phyloP scores from a whole-genome alignment of 2,797 vertebrate species.

The Morelia viridis region DNA sequence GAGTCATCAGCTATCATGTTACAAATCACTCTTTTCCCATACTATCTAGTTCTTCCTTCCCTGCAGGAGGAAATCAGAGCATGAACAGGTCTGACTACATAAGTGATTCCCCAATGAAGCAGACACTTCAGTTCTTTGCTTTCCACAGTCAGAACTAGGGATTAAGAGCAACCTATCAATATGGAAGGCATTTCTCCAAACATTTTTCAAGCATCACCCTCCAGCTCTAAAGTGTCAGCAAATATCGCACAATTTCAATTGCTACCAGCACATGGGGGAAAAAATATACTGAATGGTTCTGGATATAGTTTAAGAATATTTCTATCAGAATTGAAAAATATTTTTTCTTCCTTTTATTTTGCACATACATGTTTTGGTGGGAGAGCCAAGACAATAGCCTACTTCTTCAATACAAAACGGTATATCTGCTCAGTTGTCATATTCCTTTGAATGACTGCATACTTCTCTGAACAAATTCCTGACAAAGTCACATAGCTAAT shows the following conservation, averaged over 20 bases:
- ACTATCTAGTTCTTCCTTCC: neutral
- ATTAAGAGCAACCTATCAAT: neutral
- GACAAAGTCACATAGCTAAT: neutral
- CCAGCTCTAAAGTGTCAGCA: too few relatives aligned
- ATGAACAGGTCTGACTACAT: neutral
- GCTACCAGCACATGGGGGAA: neutral
- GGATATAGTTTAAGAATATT: neutral
- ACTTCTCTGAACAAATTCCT: neutral
- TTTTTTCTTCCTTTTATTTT: neutral
- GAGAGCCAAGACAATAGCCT: neutral
- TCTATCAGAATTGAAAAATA: neutral
- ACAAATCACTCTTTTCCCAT: neutral
- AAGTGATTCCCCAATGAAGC: neutral
- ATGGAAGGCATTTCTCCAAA: neutral
- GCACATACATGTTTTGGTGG: neutral
- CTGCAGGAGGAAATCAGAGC: neutral
- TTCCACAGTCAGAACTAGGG: neutral
- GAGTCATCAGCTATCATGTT: neutral
- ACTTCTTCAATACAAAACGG: neutral
- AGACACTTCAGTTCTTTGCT: neutral
- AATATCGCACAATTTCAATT: neutral
- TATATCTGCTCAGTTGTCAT: neutral
- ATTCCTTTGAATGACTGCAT: neutral
- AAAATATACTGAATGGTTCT: neutral
- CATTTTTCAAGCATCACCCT: neutral